These are phyloP conservation scores for Anableps anableps DNA, from an alignment of 2,797 vertebrate species.

Conservation along the genomic window DNA sequence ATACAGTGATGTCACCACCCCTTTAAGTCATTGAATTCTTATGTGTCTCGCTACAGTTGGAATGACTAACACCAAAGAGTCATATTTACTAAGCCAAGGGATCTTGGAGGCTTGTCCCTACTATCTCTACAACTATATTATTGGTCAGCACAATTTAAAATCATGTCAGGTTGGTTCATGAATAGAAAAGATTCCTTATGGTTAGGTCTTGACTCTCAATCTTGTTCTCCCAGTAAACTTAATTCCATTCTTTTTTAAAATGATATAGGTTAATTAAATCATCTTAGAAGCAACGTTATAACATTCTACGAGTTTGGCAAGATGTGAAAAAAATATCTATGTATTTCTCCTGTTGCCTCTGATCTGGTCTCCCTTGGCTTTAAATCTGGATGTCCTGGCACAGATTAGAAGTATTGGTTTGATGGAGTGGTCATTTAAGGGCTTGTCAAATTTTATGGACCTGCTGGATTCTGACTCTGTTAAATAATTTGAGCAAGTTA, in stretches of 20 bases:
- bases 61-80: not conserved
- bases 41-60: not conserved
- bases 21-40: not conserved
- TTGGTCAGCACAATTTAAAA: not conserved
- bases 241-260: not conserved
- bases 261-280: not conserved
- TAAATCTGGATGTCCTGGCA: not conserved
- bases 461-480: not conserved
- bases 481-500: not conserved
- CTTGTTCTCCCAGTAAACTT: not conserved
- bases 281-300: not conserved
- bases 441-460: not conserved
- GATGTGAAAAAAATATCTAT: not conserved
- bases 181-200: not conserved
- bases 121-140: not conserved
- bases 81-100: not conserved
- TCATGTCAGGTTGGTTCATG: not conserved
- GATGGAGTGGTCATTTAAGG: not conserved
- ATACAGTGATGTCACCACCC: too few relatives aligned
- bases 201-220: not conserved
- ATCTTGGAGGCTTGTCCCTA: not conserved
- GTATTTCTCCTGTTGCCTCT: not conserved
- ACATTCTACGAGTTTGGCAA: not conserved
- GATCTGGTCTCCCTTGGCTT: not conserved
- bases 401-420: not conserved